Evolutionary conservation across 2,888 invertebrate species (phyloP).

Genomic region (Danaus chrysippus): DNA sequence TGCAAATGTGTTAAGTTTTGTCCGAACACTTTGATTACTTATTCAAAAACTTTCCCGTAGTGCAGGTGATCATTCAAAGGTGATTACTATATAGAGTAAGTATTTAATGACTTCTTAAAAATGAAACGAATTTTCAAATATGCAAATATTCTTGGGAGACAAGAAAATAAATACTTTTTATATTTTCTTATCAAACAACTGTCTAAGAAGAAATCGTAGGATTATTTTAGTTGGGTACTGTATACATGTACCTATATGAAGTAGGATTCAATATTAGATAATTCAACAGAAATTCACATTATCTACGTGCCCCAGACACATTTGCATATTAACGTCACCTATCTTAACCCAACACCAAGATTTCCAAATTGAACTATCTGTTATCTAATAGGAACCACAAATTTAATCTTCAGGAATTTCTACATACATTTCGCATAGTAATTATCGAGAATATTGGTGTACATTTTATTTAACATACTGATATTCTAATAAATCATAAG

Average conservation of each 20-base stretch:
- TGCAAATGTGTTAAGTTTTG: constrained; percentile 3
- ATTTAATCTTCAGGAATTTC: no score
- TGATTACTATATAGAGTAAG: background rate
- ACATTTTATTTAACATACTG: no score
- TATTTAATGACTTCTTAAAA: background rate
- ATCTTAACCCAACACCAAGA: constrained; percentile 1
- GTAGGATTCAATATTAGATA: background rate
- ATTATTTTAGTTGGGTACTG: no score
- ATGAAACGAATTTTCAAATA: background rate
- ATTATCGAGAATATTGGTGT: no score
- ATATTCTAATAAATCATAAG: no score
- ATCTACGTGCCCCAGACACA: constrained; percentile 20
- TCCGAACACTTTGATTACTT: constrained; percentile 3
- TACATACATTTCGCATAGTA: no score
- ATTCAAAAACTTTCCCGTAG: constrained; percentile 5
- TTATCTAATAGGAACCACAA: no score
- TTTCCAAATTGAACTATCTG: background rate
- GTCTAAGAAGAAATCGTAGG: background rate
- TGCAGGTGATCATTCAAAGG: background rate
- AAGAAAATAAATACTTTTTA: no score
- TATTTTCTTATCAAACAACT: background rate
- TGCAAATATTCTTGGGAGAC: no score
- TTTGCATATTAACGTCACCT: constrained; percentile 18
- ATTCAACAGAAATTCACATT: constrained; percentile 17
- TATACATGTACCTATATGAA: background rate